A percentile compares a stretch with the other conserved stretches of the same genome.
Evolutionary conservation across 2,113 vertebrate genomes (phyloP).

Genomic region (Electrona antarctica): DNA sequence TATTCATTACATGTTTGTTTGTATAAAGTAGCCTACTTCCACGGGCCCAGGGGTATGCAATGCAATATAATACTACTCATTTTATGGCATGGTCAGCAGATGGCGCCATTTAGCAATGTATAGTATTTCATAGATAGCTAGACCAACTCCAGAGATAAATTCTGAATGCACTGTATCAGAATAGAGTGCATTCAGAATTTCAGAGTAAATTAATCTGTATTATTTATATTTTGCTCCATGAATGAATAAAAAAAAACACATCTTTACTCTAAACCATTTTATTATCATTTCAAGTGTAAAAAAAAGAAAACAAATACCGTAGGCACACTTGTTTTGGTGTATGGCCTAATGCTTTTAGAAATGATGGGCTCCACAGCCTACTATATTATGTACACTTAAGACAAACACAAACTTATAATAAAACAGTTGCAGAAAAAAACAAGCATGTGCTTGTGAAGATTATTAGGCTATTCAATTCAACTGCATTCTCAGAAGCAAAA

Average conservation of each 20-base stretch:
- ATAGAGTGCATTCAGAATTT: too few species aligned
- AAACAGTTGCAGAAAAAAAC: conserved; percentile 9
- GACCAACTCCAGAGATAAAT: not conserved
- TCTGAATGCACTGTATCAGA: not conserved
- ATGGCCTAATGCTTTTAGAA: conserved; percentile 24
- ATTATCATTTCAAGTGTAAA: conserved; percentile 67
- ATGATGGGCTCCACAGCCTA: conserved; percentile 27
- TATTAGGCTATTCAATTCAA: not conserved
- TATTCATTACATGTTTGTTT: too few species aligned
- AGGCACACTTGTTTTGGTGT: conserved; percentile 44
- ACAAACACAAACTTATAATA: conserved; percentile 25
- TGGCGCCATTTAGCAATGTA: conserved; percentile 53
- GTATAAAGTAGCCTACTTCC: too few species aligned
- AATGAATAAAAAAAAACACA: not conserved
- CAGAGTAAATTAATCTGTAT: not conserved
- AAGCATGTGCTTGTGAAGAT: conserved; percentile 7
- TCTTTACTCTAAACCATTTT: conserved; percentile 61
- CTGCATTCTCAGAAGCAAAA: conserved; percentile 23
- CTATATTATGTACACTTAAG: conserved; percentile 63
- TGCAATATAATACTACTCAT: too few species aligned
- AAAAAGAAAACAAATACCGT: conserved; percentile 48
- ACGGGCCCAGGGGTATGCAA: too few species aligned
- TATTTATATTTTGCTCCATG: not conserved
- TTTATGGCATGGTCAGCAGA: conserved; percentile 26
- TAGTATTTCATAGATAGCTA: not conserved